Conservation (phyloP, 2,888 invertebrate species). For the Autographa pulchrina region DNA sequence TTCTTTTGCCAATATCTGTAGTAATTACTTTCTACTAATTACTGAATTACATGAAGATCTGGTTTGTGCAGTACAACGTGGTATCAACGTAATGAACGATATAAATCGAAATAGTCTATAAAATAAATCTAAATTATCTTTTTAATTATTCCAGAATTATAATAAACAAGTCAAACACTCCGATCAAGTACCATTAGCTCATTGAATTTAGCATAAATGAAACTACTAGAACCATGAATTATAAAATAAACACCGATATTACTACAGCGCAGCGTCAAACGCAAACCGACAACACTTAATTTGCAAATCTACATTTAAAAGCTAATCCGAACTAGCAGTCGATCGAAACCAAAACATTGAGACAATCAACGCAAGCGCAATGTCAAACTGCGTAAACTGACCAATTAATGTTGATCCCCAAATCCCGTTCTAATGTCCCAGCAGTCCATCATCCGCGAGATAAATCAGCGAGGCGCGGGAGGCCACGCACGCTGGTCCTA, state of each 20-base stretch:
- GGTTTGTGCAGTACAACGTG: conserved; percentile 10
- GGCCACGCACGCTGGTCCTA: conserved; percentile 54
- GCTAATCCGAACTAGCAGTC: conserved; percentile 47
- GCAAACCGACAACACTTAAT: conserved; percentile 43
- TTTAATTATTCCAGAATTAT: conserved; percentile 45
- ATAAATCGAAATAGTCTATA: conserved; percentile 39
- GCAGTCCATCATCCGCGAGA: conserved; percentile 30
- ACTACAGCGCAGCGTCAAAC: conserved; percentile 26
- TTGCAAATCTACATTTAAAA: conserved; percentile 44
- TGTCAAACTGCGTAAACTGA: conserved; percentile 51
- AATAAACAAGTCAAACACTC: conserved; percentile 43
- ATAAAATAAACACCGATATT: conserved; percentile 49
- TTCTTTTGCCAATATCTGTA: not conserved
- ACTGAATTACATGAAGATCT: not conserved
- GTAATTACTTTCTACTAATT: not conserved
- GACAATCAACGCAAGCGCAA: conserved; percentile 51
- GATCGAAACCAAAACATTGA: conserved; percentile 53
- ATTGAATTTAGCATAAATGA: conserved; percentile 43
- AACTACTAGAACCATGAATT: conserved; percentile 27
- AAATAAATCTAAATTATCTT: conserved; percentile 49
- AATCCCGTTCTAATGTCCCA: conserved; percentile 39
- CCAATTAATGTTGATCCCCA: conserved; percentile 52
- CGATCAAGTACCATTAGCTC: conserved; percentile 34
- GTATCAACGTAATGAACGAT: conserved; percentile 35
- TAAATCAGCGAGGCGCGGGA: conserved; percentile 47